Evolutionary conservation across 1,140 invertebrate genomes (phyloP).

Genomic region (Helicoverpa zea): DNA sequence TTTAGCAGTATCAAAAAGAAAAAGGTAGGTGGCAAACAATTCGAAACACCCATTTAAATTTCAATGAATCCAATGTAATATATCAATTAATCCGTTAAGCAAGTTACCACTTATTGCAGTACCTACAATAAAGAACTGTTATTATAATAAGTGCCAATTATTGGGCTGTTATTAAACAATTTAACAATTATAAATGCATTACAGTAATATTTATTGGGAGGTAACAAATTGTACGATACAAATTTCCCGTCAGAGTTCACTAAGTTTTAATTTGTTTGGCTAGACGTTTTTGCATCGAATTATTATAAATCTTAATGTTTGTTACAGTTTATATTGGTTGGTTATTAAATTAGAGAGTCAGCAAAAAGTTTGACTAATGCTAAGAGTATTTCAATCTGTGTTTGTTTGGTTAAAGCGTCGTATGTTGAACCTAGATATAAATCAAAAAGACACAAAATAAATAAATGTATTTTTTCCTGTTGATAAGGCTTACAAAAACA

Average conservation of each 20-base stretch:
- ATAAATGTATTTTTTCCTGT: no score
- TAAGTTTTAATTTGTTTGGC: neutral
- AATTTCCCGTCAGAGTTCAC: neutral
- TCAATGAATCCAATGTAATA: conserved; percentile 6
- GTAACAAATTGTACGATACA: conserved; percentile 1
- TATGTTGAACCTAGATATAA: no score
- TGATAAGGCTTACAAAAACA: no score
- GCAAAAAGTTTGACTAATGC: no score
- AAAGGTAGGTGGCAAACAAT: no score
- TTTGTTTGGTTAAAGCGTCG: no score
- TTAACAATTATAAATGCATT: conserved; percentile 32
- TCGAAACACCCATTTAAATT: neutral
- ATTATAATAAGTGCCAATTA: conserved; percentile 21
- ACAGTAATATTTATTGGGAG: neutral
- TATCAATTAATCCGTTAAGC: neutral
- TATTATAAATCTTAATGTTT: neutral
- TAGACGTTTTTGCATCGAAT: neutral
- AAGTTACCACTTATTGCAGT: neutral
- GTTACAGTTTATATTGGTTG: neutral
- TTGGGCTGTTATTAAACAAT: conserved; percentile 20
- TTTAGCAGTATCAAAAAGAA: no score
- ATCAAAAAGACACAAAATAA: no score
- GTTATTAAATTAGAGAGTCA: no score
- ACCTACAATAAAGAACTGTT: neutral
- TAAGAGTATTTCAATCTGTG: no score